These are phyloP conservation scores for Monopterus albus DNA, from an alignment of 2,113 vertebrate species.

Conservation along the genomic window DNA sequence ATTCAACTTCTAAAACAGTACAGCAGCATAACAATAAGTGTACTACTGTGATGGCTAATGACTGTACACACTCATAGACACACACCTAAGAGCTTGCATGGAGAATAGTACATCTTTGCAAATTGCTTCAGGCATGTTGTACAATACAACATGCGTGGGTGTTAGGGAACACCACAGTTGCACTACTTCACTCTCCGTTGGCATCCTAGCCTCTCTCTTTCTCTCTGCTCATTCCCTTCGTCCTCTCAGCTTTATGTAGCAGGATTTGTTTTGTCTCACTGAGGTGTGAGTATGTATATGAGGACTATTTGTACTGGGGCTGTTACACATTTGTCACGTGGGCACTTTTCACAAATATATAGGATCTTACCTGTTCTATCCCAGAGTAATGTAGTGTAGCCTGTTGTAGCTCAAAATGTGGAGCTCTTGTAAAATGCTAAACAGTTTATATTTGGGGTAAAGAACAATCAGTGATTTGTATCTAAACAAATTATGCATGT, in stretches of 20 bases:
- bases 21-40: neutral
- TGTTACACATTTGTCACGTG: too few relatives aligned
- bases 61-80: neutral
- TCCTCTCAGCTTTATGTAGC: neutral
- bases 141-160: slow-evolving; percentile 37
- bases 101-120: slow-evolving; percentile 4
- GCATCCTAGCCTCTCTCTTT: neutral
- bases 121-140: slow-evolving; percentile 27
- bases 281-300: neutral
- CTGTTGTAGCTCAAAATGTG: too few relatives aligned
- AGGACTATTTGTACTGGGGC: neutral
- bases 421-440: neutral
- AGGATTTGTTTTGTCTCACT: neutral
- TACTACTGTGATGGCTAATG: neutral
- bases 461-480: too few relatives aligned
- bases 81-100: slow-evolving; percentile 15
- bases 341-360: too few relatives aligned
- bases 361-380: too few relatives aligned
- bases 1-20: neutral
- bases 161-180: slow-evolving; percentile 28
- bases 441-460: too few relatives aligned
- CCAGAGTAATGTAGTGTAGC: too few relatives aligned
- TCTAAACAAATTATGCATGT: too few relatives aligned
- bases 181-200: slow-evolving; percentile 15
- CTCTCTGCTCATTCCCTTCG: neutral